Evolutionary conservation across 2,113 vertebrate species (phyloP).

Genomic region (Australoheros scitulus): DNA sequence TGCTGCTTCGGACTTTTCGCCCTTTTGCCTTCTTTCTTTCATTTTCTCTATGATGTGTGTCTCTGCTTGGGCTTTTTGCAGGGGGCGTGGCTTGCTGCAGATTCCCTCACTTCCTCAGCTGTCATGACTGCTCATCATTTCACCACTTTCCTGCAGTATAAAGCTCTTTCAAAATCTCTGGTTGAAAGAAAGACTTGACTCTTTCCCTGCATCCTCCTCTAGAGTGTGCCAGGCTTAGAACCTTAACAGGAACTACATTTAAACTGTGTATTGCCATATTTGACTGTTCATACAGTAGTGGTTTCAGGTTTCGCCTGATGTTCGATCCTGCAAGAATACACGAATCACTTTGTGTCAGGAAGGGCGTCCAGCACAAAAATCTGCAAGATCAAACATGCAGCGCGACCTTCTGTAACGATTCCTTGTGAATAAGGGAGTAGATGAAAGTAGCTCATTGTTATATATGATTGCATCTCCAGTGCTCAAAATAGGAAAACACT

Average conservation of each 20-base stretch:
- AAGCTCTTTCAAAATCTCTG: background rate
- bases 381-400: background rate
- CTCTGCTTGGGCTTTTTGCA: background rate
- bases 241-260: background rate
- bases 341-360: too few species aligned
- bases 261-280: background rate
- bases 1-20: background rate
- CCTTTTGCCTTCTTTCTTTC: background rate
- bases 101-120: background rate
- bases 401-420: background rate
- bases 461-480: background rate
- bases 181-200: background rate
- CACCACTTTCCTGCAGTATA: background rate
- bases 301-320: too few species aligned
- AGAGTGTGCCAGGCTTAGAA: background rate
- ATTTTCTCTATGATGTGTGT: background rate
- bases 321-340: too few species aligned
- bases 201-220: background rate
- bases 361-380: background rate
- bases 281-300: too few species aligned
- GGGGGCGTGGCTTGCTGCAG: background rate
- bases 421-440: background rate
- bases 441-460: background rate
- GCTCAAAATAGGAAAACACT: background rate
- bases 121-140: background rate